phyloP scores from a whole-genome alignment of 2,797 vertebrate genomes.

The Muraenolepis orangiensis region DNA sequence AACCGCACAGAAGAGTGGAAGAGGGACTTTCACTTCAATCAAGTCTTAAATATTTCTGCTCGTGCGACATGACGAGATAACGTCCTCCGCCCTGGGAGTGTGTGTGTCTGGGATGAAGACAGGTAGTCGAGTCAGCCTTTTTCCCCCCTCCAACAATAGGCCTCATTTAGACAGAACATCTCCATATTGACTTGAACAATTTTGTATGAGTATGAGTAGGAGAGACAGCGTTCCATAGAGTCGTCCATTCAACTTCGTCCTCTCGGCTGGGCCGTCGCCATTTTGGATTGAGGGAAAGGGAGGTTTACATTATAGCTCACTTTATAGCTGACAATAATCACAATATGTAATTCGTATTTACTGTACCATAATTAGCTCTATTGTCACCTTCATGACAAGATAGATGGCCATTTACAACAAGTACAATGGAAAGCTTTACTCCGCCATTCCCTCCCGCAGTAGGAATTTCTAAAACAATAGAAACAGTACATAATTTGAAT shows the following conservation, averaged over 20 bases:
- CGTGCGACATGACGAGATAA: slow-evolving; percentile 51
- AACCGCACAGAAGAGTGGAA: not conserved
- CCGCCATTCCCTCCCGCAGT: too few relatives aligned
- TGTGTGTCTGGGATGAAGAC: slow-evolving; percentile 30
- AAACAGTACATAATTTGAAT: too few relatives aligned
- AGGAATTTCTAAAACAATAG: too few relatives aligned
- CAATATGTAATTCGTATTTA: not conserved
- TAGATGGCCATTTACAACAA: too few relatives aligned
- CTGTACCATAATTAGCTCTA: not conserved
- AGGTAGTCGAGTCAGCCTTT: slow-evolving; percentile 44
- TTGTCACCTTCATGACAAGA: not conserved
- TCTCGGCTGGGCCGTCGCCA: not conserved
- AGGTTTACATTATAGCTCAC: not conserved
- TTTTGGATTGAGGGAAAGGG: not conserved
- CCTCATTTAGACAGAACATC: not conserved
- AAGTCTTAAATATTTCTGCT: slow-evolving; percentile 35
- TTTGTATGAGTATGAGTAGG: not conserved
- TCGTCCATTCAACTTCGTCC: not conserved
- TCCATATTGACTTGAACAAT: not conserved
- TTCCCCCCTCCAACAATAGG: not conserved
- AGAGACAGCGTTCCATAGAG: not conserved
- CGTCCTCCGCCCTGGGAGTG: slow-evolving; percentile 32
- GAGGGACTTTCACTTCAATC: not conserved
- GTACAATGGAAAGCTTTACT: too few relatives aligned
- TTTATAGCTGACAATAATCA: not conserved